Evolutionary conservation across 2,888 invertebrate species (phyloP).

Genomic region (Tethea ocularis): DNA sequence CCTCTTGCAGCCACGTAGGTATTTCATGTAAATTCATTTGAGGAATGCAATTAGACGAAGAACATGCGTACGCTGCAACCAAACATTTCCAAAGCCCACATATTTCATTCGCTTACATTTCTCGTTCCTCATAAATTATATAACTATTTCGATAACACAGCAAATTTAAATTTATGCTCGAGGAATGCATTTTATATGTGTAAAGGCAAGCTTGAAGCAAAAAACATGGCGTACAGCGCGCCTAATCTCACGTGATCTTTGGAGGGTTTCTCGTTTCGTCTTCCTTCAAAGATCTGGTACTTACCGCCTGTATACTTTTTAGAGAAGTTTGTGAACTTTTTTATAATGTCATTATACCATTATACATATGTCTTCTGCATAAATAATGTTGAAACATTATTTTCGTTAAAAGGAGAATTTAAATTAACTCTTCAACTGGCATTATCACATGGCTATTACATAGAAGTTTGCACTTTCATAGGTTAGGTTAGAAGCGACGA

Average conservation of each 20-base stretch:
- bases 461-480: too few species aligned
- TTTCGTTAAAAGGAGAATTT: too few species aligned
- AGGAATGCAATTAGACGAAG: conserved; percentile 55
- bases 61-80: conserved; percentile 51
- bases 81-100: conserved; percentile 55
- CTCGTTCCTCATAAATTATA: conserved; percentile 69
- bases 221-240: conserved; percentile 52
- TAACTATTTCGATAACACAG: conserved; percentile 77
- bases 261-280: conserved; percentile 32
- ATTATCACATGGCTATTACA: too few species aligned
- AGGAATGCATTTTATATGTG: conserved; percentile 73
- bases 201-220: conserved; percentile 65
- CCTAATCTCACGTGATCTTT: conserved; percentile 76
- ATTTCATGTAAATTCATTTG: conserved; percentile 37
- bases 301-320: conserved; percentile 11
- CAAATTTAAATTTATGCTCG: conserved; percentile 78
- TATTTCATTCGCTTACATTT: conserved; percentile 67
- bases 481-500: too few species aligned
- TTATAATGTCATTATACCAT: not conserved
- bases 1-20: not conserved
- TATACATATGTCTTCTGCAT: not conserved
- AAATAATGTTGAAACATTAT: too few species aligned
- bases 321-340: conserved; percentile 12
- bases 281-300: conserved; percentile 52
- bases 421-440: too few species aligned